Evolutionary conservation across 2,888 invertebrate genomes (phyloP).

Genomic region (Eugnorisma glareosa): DNA sequence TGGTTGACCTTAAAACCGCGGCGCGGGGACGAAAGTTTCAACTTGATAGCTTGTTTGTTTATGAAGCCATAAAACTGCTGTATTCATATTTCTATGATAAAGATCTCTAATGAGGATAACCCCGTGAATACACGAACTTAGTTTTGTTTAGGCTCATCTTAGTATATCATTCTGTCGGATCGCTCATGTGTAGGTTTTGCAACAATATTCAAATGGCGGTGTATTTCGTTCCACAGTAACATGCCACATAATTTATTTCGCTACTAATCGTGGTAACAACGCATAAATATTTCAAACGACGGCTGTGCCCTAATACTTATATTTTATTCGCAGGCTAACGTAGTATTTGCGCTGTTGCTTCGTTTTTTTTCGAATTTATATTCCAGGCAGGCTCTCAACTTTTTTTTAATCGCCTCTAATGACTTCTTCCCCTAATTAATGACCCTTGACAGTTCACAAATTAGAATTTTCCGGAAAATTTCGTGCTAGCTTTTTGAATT

Average conservation of each 20-base stretch:
- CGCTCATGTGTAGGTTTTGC: constrained; percentile 68
- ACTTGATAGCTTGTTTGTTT: constrained; percentile 79
- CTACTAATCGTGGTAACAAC: constrained; percentile 62
- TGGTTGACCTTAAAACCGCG: constrained; percentile 85
- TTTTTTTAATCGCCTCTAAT: constrained; percentile 87
- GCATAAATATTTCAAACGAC: constrained; percentile 45
- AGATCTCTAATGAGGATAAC: constrained; percentile 54
- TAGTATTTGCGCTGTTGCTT: constrained; percentile 65
- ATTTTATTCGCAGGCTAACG: constrained; percentile 41
- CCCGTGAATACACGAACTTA: constrained; percentile 61
- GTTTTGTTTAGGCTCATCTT: constrained; percentile 66
- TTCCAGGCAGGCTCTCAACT: constrained; percentile 77
- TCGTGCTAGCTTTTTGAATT: constrained; percentile 70
- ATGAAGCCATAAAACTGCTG: constrained; percentile 74
- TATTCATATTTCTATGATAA: constrained; percentile 57
- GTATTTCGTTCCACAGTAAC: constrained; percentile 65
- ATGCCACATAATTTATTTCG: constrained; percentile 67
- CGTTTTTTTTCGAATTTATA: constrained; percentile 79
- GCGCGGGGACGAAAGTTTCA: constrained; percentile 70
- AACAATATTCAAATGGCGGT: constrained; percentile 68
- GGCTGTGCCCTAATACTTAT: constrained; percentile 30
- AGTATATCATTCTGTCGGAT: constrained; percentile 49
- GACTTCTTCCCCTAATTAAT: constrained; percentile 86
- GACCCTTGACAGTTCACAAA: constrained; percentile 81
- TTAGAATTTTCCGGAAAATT: constrained; percentile 78